phyloP scores from a whole-genome alignment of 2,797 vertebrate genomes.

The Pangasius sanitwongsei region DNA sequence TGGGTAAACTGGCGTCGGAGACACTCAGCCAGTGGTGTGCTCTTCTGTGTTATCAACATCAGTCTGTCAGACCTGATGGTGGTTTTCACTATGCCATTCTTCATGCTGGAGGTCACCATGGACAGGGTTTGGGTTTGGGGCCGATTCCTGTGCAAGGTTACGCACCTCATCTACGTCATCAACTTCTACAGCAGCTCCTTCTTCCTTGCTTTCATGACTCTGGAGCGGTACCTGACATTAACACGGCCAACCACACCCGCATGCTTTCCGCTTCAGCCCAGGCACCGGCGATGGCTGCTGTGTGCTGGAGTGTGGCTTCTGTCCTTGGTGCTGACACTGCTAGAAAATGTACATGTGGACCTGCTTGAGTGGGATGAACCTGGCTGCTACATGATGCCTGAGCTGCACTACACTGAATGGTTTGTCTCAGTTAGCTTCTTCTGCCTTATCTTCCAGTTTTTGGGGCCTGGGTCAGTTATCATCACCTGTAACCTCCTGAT shows the following conservation, averaged over 20 bases:
- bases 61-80: slow-evolving; percentile 89
- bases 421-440: slow-evolving; percentile 71
- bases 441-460: slow-evolving; percentile 82
- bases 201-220: slow-evolving; percentile 89
- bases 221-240: slow-evolving; percentile 88
- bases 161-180: slow-evolving; percentile 85
- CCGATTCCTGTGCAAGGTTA: slow-evolving; percentile 90
- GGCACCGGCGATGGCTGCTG: slow-evolving; percentile 71
- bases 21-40: slow-evolving; percentile 78
- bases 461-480: slow-evolving; percentile 84
- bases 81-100: slow-evolving; percentile 85
- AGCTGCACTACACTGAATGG: slow-evolving; percentile 76
- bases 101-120: slow-evolving; percentile 90
- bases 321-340: slow-evolving; percentile 81
- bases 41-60: slow-evolving; percentile 90
- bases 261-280: slow-evolving; percentile 74
- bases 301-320: slow-evolving; percentile 82
- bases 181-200: slow-evolving; percentile 97
- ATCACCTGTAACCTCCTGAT: slow-evolving; percentile 84
- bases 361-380: slow-evolving; percentile 81
- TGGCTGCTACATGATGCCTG: slow-evolving; percentile 86
- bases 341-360: slow-evolving; percentile 87
- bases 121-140: slow-evolving; percentile 94
- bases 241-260: slow-evolving; percentile 66
- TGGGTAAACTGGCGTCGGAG: slow-evolving; percentile 90